These are phyloP conservation scores for Pandemis corylana DNA, from an alignment of 2,888 invertebrate species.

Conservation along the genomic window DNA sequence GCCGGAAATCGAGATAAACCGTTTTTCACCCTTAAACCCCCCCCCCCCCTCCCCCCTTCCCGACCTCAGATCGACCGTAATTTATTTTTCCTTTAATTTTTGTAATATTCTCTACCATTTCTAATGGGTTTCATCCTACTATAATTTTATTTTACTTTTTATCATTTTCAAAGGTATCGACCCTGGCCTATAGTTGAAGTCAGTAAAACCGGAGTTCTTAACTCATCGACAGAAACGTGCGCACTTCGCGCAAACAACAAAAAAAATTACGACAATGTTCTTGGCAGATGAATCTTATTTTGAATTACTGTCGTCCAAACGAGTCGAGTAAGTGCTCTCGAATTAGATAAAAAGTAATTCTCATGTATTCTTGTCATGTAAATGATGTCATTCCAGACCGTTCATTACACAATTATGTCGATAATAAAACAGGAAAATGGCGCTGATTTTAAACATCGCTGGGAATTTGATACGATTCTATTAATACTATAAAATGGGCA, in stretches of 20 bases:
- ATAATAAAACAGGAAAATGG: neutral
- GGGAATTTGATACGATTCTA: neutral
- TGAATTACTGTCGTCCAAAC: constrained; percentile 35
- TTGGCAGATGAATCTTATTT: constrained; percentile 39
- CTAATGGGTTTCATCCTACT: too few species aligned
- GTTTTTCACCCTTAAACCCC: too few species aligned
- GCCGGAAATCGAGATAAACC: too few species aligned
- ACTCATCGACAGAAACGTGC: constrained; percentile 2
- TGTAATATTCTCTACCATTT: too few species aligned
- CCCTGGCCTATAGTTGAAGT: too few species aligned
- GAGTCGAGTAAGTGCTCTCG: constrained; percentile 37
- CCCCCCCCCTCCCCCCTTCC: too few species aligned
- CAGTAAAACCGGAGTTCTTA: neutral
- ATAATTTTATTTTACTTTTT: too few species aligned
- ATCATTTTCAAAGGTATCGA: too few species aligned
- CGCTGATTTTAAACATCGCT: neutral
- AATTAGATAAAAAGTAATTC: constrained; percentile 40
- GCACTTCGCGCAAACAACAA: constrained; percentile 16
- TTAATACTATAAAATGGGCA: neutral
- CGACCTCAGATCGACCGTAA: too few species aligned
- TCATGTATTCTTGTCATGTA: constrained; percentile 19
- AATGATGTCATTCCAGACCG: constrained; percentile 36
- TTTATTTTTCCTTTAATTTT: too few species aligned
- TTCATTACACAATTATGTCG: constrained; percentile 7
- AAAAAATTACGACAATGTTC: constrained; percentile 30